phyloP scores from a whole-genome alignment of 2,888 invertebrate genomes.

The Adela reaumurella region DNA sequence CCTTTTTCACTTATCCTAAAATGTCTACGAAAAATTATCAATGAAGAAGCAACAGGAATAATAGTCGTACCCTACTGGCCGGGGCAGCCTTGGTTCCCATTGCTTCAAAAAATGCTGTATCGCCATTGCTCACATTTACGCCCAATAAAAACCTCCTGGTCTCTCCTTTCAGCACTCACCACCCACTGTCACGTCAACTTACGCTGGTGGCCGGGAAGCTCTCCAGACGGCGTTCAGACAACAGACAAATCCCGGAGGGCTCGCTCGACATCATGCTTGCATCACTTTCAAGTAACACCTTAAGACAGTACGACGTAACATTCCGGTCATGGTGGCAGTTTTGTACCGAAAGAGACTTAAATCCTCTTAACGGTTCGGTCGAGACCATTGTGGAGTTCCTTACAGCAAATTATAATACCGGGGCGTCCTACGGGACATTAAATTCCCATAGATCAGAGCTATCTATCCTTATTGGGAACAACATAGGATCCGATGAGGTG shows the following conservation, averaged over 20 bases:
- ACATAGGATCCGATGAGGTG: slow-evolving; percentile 1
- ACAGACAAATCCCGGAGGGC: slow-evolving; percentile 5
- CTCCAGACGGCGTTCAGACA: slow-evolving; percentile 7
- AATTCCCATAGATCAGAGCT: slow-evolving; percentile 7
- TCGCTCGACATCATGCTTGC: slow-evolving; percentile 5
- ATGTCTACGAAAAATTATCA: slow-evolving; percentile 7
- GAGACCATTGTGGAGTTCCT: slow-evolving; percentile 7
- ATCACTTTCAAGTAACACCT: slow-evolving; percentile 7
- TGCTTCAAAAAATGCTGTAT: too few species aligned
- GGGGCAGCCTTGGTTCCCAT: not conserved
- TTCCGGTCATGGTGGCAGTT: slow-evolving; percentile 9
- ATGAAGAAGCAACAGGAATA: slow-evolving; percentile 7
- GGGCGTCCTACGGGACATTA: slow-evolving; percentile 7
- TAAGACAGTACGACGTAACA: slow-evolving; percentile 10
- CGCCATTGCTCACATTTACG: too few species aligned
- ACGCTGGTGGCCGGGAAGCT: slow-evolving; percentile 11
- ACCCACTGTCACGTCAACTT: slow-evolving; percentile 2
- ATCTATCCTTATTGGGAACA: slow-evolving; percentile 1
- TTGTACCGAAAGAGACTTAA: slow-evolving; percentile 8
- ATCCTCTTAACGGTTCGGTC: slow-evolving; percentile 6
- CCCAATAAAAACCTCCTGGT: too few species aligned
- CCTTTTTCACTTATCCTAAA: slow-evolving; percentile 9
- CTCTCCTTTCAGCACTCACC: too few species aligned
- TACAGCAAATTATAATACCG: slow-evolving; percentile 3
- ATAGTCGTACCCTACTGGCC: slow-evolving; percentile 6